Base-by-base conservation (phyloP, 2,888 invertebrate species). In the Drosophila kambysellisi region DNA sequence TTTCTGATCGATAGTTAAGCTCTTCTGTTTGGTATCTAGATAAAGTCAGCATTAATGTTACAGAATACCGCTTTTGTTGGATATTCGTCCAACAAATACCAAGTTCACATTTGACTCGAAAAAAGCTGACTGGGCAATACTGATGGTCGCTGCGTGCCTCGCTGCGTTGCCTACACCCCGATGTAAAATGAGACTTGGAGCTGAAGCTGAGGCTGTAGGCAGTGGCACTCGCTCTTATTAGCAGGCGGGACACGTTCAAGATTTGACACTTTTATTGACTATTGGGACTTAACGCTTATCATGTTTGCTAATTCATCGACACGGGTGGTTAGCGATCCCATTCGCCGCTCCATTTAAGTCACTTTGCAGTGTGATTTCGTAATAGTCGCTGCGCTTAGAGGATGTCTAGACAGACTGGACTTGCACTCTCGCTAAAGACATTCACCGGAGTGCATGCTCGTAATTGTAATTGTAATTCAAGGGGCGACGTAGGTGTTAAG, bases 191-290 rank as follows among this genome's bases (percentile, higher is more conserved):
- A 63, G 51, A 58, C 33, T 56, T 46, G 30, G 32, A 53, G 32
- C 61, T 35, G 51, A 25, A 25, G 25, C 25, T 25, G 46, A 6
- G 29, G n/a, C 65, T 59, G 81, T 70, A 73, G 81, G 70, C 69
- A 65, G 59, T 60, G 58, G 59, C 73, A 59, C 11, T 60, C 35
- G 17, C 35, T 35, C 37, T 29, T 54, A 79, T 68, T 77, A 65
- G 61, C 62, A 77, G 65, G n/a, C 53, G 33, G 66, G 39, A 60
- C 62, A 62, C 75, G 52, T 50, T 52, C 53, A 33, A 29, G 37
- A 46, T 64, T 74, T 80, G 82, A 74, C 82, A 82, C 82, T 74
- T 82, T 80, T 82, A 82, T 82, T 64, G 61, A 61, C 65, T 67
- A 46, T 68, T 62, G 54, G 29, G 50, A 67, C 30, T 68, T 64